Evolutionary conservation across 1,140 invertebrate species (phyloP).

Genomic region (Hyles vespertilio): DNA sequence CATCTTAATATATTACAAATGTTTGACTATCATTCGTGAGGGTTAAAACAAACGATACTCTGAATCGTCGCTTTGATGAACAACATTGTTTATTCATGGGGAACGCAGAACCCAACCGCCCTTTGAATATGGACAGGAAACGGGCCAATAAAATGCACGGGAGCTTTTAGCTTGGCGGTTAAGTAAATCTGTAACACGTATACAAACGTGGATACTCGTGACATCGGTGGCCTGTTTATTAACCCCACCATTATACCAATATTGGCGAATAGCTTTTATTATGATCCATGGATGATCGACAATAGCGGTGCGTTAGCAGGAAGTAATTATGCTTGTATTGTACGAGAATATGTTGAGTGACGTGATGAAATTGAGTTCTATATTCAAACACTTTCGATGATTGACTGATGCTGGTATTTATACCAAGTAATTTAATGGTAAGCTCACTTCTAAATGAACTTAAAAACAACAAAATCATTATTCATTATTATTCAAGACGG

Average conservation of each 20-base stretch:
- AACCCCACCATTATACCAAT: no score
- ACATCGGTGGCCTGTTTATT: no score
- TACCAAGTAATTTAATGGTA: no score
- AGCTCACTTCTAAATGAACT: no score
- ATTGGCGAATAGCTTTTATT: no score
- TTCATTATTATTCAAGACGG: no score
- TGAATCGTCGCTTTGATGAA: constrained; percentile 45
- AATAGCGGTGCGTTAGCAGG: constrained; percentile 12
- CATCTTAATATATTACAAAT: constrained; percentile 18
- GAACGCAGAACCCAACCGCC: constrained; percentile 20
- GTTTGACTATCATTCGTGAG: constrained; percentile 15
- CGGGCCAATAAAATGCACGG: constrained; percentile 35
- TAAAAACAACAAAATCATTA: no score
- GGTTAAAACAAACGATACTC: constrained; percentile 32
- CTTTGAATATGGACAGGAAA: constrained; percentile 41
- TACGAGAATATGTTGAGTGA: neutral
- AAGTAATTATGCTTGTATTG: constrained; percentile 20
- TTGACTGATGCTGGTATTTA: neutral
- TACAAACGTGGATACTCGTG: neutral
- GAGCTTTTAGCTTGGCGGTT: constrained; percentile 16
- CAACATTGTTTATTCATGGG: constrained; percentile 48
- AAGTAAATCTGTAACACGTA: constrained; percentile 5
- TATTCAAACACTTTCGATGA: constrained; percentile 8
- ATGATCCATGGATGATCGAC: constrained; percentile 12
- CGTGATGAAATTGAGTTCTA: constrained; percentile 2